phyloP scores from a whole-genome alignment of 2,113 vertebrate genomes.

The Tragelaphus scriptus region DNA sequence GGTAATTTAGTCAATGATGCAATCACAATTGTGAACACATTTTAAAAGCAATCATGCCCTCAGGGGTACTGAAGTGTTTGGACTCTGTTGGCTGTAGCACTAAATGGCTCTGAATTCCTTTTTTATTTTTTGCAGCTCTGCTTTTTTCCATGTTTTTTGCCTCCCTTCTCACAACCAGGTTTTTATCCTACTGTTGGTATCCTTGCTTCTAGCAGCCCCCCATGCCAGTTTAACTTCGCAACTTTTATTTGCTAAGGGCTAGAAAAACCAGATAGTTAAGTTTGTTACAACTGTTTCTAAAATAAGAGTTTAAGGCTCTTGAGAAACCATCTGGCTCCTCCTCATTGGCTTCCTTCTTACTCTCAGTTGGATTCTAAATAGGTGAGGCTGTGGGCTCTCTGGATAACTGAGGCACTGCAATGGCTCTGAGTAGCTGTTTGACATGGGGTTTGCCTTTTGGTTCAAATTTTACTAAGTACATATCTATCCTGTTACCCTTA shows the following conservation, averaged over 20 bases:
- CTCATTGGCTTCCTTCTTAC: neutral
- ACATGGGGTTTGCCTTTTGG: neutral
- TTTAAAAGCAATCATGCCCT: neutral
- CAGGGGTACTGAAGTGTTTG: neutral
- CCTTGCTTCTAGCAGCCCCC: neutral
- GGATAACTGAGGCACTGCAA: neutral
- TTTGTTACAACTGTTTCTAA: neutral
- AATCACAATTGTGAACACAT: neutral
- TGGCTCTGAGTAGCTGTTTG: neutral
- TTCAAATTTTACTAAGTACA: neutral
- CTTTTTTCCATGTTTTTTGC: neutral
- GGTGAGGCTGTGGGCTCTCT: neutral
- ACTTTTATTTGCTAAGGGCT: conserved; percentile 7
- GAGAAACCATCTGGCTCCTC: neutral
- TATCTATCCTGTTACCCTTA: neutral
- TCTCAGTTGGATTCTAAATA: neutral
- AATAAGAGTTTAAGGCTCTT: neutral
- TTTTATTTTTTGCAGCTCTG: neutral
- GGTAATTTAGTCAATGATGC: conserved; percentile 35
- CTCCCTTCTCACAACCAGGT: neutral
- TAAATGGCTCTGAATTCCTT: neutral
- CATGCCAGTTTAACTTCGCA: neutral
- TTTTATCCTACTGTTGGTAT: neutral
- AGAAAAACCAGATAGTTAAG: neutral
- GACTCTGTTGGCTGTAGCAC: neutral